Evolutionary conservation across 2,888 invertebrate genomes (phyloP), one percentile per base, ranked within the genome.

Genomic region (Chamaedrilus cognettii): DNA sequence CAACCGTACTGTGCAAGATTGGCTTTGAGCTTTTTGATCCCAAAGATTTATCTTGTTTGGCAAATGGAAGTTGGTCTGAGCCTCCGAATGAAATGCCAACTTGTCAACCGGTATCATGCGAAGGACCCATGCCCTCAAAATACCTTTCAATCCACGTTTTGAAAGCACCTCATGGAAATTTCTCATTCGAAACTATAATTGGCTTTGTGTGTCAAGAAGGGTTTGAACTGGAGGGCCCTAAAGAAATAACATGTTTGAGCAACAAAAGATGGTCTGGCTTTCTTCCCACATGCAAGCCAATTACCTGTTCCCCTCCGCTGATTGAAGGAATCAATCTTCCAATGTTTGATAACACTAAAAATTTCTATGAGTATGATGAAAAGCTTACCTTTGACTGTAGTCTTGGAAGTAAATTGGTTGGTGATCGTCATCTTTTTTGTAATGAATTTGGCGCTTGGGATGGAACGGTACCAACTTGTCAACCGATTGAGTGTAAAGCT

Each of bases 21-120:
- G 83, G 83, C 3, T 83, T 78, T 67, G 70, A 76, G 50, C 67
- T 83, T 42, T 66, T 68, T 51, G 81, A 82, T 30, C 66, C 72
- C 11, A 23, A 68, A 15, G 62, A 64, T 58, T 64, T 79, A 35
- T 72, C 52, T 19, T 84, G 84, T 71, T 67, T 74, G n/a, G 74
- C 71, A 3, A 74, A 76, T 68, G 78, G 79, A 0, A 61, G 67
- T n/a, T 84, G 83, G 83, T 77, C 76, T 50, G 77, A 76, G 2
- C n/a, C n/a, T n/a, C n/a, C n/a, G n/a, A n/a, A n/a, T n/a, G 65
- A 69, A 19, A 65, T 75, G 19, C 79, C 82, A 2, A 65, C 64
- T 5, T 82, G 83, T 73, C 32, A 26, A 5, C 58, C 64, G 3
- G 58, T 67, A 5, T 56, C 60, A n/a, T 73, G 73, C 50, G 28